phyloP scores from a whole-genome alignment of 2,797 vertebrate species.

The Acanthurus leucopareius region DNA sequence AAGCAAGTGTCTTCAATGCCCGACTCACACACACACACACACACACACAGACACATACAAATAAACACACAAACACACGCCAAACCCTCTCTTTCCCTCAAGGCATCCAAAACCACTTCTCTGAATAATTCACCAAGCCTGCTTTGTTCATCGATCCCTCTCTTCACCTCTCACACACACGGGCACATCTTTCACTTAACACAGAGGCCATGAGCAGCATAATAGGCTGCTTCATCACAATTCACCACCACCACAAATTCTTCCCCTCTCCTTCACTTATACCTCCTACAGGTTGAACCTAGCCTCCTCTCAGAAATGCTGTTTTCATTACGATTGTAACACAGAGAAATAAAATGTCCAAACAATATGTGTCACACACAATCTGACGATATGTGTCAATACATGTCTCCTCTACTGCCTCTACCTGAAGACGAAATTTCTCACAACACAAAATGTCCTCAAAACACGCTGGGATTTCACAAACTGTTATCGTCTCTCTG shows the following conservation, averaged over 20 bases:
- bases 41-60: not conserved
- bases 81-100: conserved; percentile 37
- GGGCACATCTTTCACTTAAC: conserved; percentile 71
- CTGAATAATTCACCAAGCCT: conserved; percentile 79
- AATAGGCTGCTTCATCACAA: conserved; percentile 61
- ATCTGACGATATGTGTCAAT: not conserved
- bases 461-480: not conserved
- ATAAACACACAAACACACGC: conserved; percentile 42
- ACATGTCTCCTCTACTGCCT: not conserved
- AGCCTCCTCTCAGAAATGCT: not conserved
- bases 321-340: not conserved
- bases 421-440: not conserved
- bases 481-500: not conserved
- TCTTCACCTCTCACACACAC: conserved; percentile 50
- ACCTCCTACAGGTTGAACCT: conserved; percentile 11
- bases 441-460: not conserved
- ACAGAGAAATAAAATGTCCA: conserved; percentile 3
- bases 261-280: conserved; percentile 5
- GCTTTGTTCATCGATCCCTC: conserved; percentile 75
- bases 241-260: conserved; percentile 40
- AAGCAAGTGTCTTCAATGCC: conserved; percentile 33
- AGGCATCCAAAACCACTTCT: conserved; percentile 57
- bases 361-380: no score
- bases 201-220: conserved; percentile 40
- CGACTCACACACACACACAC: conserved; percentile 32